Percentiles rank a stretch among this genome's conserved stretches.
These are phyloP conservation scores for Eristalinus aeneus DNA, from an alignment of 2,888 invertebrate genomes.

Conservation along the genomic window DNA sequence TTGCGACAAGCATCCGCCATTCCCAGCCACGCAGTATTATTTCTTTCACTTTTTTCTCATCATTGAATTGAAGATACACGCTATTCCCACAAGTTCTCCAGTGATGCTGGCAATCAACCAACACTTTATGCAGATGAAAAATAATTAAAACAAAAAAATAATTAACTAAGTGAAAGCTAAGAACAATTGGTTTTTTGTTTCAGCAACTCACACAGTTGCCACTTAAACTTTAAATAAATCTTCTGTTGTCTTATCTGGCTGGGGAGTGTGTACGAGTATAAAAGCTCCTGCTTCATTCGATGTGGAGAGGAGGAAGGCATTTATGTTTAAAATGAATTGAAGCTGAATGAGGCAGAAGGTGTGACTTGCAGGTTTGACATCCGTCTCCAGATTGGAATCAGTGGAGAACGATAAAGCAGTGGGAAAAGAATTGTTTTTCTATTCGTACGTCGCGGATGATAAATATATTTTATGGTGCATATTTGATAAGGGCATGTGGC, in stretches of 20 bases:
- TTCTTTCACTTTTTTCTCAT: neutral
- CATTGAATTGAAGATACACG: neutral
- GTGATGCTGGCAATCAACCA: neutral
- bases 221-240: neutral
- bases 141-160: neutral
- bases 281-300: neutral
- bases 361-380: too few species aligned
- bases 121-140: neutral
- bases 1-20: neutral
- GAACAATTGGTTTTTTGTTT: conserved; percentile 12
- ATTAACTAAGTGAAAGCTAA: conserved; percentile 17
- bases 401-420: too few species aligned
- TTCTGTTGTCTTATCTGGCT: neutral
- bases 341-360: neutral
- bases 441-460: too few species aligned
- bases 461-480: too few species aligned
- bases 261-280: neutral
- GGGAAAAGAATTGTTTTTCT: too few species aligned
- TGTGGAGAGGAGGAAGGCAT: neutral
- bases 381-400: too few species aligned
- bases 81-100: neutral
- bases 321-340: too few species aligned
- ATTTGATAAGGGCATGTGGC: too few species aligned
- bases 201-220: conserved; percentile 1
- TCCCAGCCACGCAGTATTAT: neutral